Percentiles rank a stretch among this genome's conserved stretches.
Evolutionary conservation across 37 sponge, comb jelly and placozoan genomes (phyloP).

Genomic region (Bolinopsis microptera): DNA sequence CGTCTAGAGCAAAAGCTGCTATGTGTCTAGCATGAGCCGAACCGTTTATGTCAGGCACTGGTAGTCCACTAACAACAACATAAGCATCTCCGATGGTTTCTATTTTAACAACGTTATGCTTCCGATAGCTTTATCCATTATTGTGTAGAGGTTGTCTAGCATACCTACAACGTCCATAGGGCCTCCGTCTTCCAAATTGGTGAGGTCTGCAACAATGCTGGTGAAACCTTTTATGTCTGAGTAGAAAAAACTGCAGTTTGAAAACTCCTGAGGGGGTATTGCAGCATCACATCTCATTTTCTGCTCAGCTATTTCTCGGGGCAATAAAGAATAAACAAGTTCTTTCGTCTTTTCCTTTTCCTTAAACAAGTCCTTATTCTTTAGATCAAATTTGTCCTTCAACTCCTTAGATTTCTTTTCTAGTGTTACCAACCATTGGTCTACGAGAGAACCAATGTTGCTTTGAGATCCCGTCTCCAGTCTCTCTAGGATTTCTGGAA

Average conservation of each 20-base stretch:
- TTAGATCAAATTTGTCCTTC: not conserved
- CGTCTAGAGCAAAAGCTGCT: conserved; percentile 43
- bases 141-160: conserved; percentile 58
- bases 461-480: not conserved
- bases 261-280: conserved; percentile 23
- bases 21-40: conserved; percentile 51
- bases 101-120: conserved; percentile 41
- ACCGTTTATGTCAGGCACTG: conserved; percentile 38
- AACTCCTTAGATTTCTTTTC: conserved; percentile 44
- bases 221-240: conserved; percentile 62
- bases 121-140: conserved; percentile 48
- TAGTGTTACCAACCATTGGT: conserved; percentile 47
- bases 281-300: not conserved
- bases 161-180: conserved; percentile 61
- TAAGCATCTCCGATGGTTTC: conserved; percentile 62
- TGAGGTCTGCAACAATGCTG: conserved; percentile 47
- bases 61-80: conserved; percentile 53
- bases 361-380: conserved; percentile 30
- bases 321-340: conserved; percentile 13
- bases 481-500: not conserved
- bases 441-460: not conserved
- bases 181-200: conserved; percentile 1
- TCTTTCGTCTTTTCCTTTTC: conserved; percentile 54
- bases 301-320: conserved; percentile 57
- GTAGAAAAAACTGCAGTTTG: conserved; percentile 65